phyloP scores from a whole-genome alignment of 1,140 invertebrate species.

The Stegodyphus dumicola region DNA sequence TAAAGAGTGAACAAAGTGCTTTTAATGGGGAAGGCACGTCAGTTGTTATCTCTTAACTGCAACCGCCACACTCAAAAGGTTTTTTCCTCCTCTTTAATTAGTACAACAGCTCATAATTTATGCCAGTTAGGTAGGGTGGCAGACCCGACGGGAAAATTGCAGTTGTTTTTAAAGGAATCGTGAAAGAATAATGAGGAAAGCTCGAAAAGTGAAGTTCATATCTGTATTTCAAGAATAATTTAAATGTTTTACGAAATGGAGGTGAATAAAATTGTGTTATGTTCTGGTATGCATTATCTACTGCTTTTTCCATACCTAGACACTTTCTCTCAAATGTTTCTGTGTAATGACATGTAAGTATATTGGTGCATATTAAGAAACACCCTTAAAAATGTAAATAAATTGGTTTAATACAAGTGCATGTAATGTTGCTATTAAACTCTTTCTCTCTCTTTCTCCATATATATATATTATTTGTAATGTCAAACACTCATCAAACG shows the following conservation, averaged over 20 bases:
- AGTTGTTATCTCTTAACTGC: conserved; percentile 30
- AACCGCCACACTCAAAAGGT: neutral
- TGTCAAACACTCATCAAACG: no score
- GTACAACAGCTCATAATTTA: conserved; percentile 41
- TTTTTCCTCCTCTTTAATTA: neutral
- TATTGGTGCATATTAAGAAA: no score
- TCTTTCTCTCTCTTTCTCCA: no score
- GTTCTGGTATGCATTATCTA: no score
- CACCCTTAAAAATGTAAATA: no score
- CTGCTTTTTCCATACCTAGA: no score
- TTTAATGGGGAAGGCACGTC: conserved; percentile 7
- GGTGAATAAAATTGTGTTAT: no score
- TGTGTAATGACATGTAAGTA: no score
- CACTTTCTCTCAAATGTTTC: no score
- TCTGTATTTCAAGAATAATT: neutral
- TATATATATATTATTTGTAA: no score
- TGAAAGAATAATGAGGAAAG: neutral
- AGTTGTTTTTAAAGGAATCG: neutral
- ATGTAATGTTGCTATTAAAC: no score
- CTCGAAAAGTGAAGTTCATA: neutral
- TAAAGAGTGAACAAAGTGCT: neutral
- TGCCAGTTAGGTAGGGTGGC: neutral
- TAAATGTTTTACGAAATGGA: neutral
- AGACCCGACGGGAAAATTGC: neutral
- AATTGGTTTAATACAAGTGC: no score